These are phyloP conservation scores for Cyanoliseus patagonus DNA, from an alignment of 2,113 vertebrate species.

Conservation along the genomic window DNA sequence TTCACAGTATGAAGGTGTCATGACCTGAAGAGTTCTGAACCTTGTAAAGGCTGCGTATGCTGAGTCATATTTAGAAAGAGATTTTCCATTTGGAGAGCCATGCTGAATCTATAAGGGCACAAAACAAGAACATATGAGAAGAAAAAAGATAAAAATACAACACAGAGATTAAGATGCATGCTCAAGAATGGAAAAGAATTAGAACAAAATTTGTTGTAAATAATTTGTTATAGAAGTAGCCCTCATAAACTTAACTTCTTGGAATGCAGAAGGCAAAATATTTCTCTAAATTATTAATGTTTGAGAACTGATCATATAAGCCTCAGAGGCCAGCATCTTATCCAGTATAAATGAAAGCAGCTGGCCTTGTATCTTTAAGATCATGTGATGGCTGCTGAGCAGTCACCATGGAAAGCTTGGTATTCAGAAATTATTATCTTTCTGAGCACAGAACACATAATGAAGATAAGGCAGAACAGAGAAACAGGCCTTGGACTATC, in stretches of 20 bases:
- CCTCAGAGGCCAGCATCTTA: background rate
- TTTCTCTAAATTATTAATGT: slow-evolving; percentile 5
- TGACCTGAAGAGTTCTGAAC: background rate
- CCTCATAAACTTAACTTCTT: background rate
- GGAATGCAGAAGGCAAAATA: background rate
- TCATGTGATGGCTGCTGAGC: background rate
- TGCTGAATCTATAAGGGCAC: background rate
- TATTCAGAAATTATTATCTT: slow-evolving; percentile 14
- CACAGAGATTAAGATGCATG: background rate
- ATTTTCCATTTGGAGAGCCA: slow-evolving; percentile 7
- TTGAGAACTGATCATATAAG: background rate
- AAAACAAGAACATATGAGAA: background rate
- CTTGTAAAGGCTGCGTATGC: background rate
- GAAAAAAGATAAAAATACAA: background rate
- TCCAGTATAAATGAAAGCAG: slow-evolving; percentile 21
- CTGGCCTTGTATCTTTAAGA: slow-evolving; percentile 8
- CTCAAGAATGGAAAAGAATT: background rate
- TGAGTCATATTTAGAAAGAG: background rate
- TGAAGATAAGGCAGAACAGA: background rate
- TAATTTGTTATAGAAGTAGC: slow-evolving; percentile 5
- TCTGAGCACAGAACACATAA: background rate
- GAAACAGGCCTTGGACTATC: background rate
- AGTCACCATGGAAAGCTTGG: background rate
- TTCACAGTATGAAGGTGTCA: background rate
- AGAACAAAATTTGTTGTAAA: background rate